Conservation (phyloP, 1,140 invertebrate genomes). For the Apis mellifera region DNA sequence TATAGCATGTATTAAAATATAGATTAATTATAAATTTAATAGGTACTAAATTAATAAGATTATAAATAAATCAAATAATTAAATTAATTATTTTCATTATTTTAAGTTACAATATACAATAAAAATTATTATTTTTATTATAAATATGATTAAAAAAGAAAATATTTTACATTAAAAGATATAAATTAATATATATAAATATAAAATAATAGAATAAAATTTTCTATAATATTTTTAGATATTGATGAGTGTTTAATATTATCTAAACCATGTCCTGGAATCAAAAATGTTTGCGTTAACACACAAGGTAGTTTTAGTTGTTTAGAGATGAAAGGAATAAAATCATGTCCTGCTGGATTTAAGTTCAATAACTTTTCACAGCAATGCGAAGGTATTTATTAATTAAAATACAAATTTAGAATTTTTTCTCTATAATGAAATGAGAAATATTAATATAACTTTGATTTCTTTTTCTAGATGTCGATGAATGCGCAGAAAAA, state of each 20-base stretch:
- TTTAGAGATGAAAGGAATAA: constrained; percentile 80
- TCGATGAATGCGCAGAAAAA: constrained; percentile 82
- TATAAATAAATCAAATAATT: too few species aligned
- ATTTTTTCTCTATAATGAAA: not conserved
- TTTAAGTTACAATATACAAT: too few species aligned
- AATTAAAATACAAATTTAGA: constrained; percentile 22
- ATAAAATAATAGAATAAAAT: too few species aligned
- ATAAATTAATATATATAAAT: not conserved
- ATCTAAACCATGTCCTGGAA: constrained; percentile 83
- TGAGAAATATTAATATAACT: not conserved
- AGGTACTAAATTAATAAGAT: too few species aligned
- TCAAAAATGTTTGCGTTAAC: constrained; percentile 87
- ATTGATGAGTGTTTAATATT: constrained; percentile 87
- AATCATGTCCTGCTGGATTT: constrained; percentile 86
- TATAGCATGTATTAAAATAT: too few species aligned
- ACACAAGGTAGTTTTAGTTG: constrained; percentile 86
- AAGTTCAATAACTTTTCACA: constrained; percentile 82
- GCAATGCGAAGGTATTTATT: constrained; percentile 82
- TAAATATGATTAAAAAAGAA: too few species aligned
- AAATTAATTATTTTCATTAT: too few species aligned
- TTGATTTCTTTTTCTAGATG: constrained; percentile 74
- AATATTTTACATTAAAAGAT: not conserved
- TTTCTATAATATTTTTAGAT: constrained; percentile 79
- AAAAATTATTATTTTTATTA: too few species aligned
- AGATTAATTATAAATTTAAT: too few species aligned